Evolutionary conservation across 92 coral and sea anemone species (phyloP), one percentile per base, ranked within the genome.

Genomic region (Anthopleura xanthogrammica): DNA sequence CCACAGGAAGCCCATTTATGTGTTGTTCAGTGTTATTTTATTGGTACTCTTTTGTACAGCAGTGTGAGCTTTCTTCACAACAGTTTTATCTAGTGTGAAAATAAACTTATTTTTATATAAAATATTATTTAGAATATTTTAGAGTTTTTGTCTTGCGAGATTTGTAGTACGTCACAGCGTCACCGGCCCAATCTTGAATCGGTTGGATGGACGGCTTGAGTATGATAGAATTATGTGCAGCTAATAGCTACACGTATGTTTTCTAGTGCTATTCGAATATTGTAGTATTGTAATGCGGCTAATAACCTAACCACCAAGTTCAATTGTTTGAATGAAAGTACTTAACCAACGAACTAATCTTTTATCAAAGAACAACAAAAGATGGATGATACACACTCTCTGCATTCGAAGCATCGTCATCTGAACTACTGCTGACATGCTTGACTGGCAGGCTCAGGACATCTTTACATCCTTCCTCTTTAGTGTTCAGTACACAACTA

Each of bases 391-490:
- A 50, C 41, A 50, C 16, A 2, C 40, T 42, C 16, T 75, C 57
- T 50, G 12, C 39, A 8, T 50, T 12, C 5, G 22, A 42, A 50
- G n/a, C 52, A 16, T 75, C 17, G 10, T 5, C 41, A 52, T 77
- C 58, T 2, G 3, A 60, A 65, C 84, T 29, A 29, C 36, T 54
- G 65, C 77, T 81, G 48, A 12, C 65, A 68, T 43, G 41, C 41
- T 29, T 81, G 23, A 14, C 17, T 68, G 84, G 84, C 64, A 86
- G 90, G 57, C 81, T 76, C 86, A 90, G 40, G 17, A 90, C 88
- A 16, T 84, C 91, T 48, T 84, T 88, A n/a, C 93, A 90, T n/a
- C 90, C 93, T 16, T 75, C 48, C 17, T 80, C 41, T 20, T 77
- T 54, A n/a, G 52, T 80, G 50, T 90, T 72, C 70, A 87, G 60